Evolutionary conservation across 2,797 vertebrate genomes (phyloP).

Genomic region (Pyrocephalus nanus): DNA sequence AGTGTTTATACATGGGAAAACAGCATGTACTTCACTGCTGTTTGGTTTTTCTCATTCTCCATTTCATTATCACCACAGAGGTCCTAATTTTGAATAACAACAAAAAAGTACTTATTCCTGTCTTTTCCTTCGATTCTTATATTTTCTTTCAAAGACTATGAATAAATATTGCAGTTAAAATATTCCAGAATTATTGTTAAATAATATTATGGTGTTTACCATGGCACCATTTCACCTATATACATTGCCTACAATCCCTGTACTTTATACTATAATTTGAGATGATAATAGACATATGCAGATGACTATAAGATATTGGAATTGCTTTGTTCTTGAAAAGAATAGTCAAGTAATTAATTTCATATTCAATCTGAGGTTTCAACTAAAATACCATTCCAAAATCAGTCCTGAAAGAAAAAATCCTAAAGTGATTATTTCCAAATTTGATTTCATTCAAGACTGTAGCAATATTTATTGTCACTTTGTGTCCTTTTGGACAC

Average conservation of each 20-base stretch:
- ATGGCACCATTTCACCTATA: not conserved
- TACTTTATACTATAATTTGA: not conserved
- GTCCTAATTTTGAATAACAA: not conserved
- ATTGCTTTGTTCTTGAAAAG: not conserved
- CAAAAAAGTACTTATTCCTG: not conserved
- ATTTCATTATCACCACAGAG: not conserved
- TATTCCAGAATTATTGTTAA: not conserved
- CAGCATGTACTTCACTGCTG: not conserved
- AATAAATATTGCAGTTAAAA: not conserved
- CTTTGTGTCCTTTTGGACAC: not conserved
- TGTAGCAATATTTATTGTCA: not conserved
- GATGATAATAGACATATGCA: not conserved
- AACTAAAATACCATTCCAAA: not conserved
- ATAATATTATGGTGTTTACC: not conserved
- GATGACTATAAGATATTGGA: not conserved
- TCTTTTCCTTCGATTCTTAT: not conserved
- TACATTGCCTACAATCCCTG: not conserved
- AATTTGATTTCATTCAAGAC: not conserved
- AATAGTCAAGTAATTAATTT: not conserved
- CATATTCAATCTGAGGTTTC: not conserved
- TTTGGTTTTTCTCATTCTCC: not conserved
- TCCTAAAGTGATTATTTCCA: not conserved
- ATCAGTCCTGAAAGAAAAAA: not conserved
- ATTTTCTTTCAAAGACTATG: not conserved
- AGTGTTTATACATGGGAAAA: not conserved